These are phyloP conservation scores for Hydrotaea cyrtoneurina DNA, from an alignment of 2,888 invertebrate species.

Conservation along the genomic window DNA sequence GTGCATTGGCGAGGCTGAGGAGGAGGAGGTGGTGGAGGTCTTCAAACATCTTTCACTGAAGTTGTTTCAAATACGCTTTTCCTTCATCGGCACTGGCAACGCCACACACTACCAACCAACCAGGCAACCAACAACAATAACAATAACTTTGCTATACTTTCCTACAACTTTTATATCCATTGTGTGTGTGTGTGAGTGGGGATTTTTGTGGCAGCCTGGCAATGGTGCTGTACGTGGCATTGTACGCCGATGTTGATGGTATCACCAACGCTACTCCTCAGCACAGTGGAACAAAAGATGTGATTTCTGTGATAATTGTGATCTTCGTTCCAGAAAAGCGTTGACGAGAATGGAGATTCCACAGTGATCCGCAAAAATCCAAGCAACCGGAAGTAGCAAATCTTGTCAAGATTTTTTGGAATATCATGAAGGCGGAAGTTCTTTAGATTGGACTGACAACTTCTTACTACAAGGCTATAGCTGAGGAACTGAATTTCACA, in stretches of 20 bases:
- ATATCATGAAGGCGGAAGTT: too few species aligned
- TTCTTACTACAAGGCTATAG: too few species aligned
- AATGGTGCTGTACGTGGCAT: slow-evolving; percentile 1
- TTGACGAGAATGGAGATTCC: too few species aligned
- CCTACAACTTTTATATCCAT: not conserved
- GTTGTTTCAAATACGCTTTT: slow-evolving; percentile 17
- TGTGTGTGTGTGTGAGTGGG: not conserved
- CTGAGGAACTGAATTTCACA: too few species aligned
- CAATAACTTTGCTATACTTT: slow-evolving; percentile 44
- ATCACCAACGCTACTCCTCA: too few species aligned
- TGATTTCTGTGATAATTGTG: too few species aligned
- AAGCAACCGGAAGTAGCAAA: too few species aligned
- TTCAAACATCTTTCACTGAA: slow-evolving; percentile 22
- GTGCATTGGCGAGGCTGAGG: not conserved
- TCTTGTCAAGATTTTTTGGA: too few species aligned
- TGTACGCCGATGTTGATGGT: not conserved
- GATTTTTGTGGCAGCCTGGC: not conserved
- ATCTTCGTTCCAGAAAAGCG: too few species aligned
- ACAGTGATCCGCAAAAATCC: too few species aligned
- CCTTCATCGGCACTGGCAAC: not conserved
- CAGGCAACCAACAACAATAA: slow-evolving; percentile 14
- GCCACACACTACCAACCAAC: not conserved
- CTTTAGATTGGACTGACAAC: too few species aligned
- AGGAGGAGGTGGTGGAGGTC: not conserved
- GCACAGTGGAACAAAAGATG: not conserved